A percentile compares a stretch with the other conserved stretches of the same genome.
phyloP scores from a whole-genome alignment of 2,888 invertebrate genomes.

The Synanthedon tipuliformis region DNA sequence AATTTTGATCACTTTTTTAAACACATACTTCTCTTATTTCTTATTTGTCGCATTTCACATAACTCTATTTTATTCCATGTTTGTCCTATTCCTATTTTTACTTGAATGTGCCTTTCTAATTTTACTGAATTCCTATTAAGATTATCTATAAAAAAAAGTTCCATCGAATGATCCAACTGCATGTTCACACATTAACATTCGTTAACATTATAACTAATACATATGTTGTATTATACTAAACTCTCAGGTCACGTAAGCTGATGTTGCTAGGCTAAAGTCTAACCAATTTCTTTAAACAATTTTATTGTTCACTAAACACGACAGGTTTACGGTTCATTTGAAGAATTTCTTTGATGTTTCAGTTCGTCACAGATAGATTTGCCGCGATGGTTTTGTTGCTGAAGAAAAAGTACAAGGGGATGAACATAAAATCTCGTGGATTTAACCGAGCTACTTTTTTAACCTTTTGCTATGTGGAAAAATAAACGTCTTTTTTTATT shows the following conservation, averaged over 20 bases:
- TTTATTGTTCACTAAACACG: conserved; percentile 26
- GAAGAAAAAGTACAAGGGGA: conserved; percentile 16
- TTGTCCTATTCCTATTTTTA: no score
- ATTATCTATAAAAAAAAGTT: no score
- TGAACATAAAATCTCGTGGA: conserved; percentile 16
- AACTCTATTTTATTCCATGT: no score
- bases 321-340: conserved; percentile 23
- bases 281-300: conserved; percentile 20
- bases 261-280: conserved; percentile 15
- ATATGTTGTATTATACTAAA: conserved; percentile 6
- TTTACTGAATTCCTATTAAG: no score
- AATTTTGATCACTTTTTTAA: no score
- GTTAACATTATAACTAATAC: conserved; percentile 4
- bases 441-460: conserved; percentile 16
- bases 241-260: conserved; percentile 22
- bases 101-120: no score
- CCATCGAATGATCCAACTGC: conserved; percentile 23
- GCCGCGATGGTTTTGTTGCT: conserved; percentile 7
- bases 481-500: conserved; percentile 7
- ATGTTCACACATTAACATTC: conserved; percentile 1
- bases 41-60: no score
- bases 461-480: conserved; percentile 5
- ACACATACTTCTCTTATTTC: no score
- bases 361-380: conserved; percentile 17
- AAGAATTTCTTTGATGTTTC: conserved; percentile 31